A percentile compares a stretch with the other conserved stretches of the same genome.
Evolutionary conservation across 2,888 invertebrate genomes (phyloP).

Genomic region (Slavum lentiscoides): DNA sequence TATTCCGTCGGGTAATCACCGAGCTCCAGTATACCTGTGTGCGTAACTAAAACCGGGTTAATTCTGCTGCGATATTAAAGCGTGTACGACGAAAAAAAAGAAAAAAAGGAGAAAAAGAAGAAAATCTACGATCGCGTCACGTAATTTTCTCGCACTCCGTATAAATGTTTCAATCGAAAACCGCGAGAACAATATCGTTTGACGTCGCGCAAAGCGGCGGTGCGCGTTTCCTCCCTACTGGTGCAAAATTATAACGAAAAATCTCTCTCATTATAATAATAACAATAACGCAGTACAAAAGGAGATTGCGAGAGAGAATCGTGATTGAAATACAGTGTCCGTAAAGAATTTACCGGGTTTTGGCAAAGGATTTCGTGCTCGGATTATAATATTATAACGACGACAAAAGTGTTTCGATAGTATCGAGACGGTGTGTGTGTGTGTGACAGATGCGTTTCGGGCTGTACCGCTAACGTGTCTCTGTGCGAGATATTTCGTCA

Average conservation of each 20-base stretch:
- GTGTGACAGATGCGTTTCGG: no score
- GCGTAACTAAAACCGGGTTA: neutral
- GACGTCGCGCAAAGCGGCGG: no score
- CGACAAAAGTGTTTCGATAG: no score
- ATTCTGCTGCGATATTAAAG: no score
- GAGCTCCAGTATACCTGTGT: no score
- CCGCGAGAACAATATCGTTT: neutral
- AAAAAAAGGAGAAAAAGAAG: neutral
- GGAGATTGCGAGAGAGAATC: neutral
- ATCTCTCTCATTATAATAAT: neutral
- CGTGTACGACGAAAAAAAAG: neutral
- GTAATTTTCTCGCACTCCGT: conserved; percentile 1
- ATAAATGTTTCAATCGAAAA: conserved; percentile 12
- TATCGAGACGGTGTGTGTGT: no score
- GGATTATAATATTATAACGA: no score
- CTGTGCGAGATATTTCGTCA: no score
- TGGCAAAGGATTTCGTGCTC: conserved; percentile 1
- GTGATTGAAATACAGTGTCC: conserved; percentile 40
- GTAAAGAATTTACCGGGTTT: neutral
- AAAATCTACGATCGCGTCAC: conserved; percentile 6
- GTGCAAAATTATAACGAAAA: neutral
- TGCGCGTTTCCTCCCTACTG: no score
- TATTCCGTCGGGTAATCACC: no score
- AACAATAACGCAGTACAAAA: conserved; percentile 14
- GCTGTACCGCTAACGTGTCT: no score